Evolutionary conservation across 2,797 vertebrate species (phyloP).

Genomic region (Amniataba percoides): DNA sequence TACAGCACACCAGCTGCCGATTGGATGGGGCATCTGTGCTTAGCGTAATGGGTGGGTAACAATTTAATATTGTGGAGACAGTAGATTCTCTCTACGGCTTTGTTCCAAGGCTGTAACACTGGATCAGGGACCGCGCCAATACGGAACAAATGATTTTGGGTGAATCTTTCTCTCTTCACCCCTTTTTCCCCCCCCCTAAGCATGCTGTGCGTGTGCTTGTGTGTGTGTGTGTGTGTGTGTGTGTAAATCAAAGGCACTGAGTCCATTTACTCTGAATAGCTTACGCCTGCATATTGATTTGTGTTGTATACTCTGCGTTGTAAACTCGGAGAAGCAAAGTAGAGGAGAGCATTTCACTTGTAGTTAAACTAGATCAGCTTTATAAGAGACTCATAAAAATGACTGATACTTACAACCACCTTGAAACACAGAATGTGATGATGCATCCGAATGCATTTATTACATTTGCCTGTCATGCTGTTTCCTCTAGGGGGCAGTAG

Average conservation of each 20-base stretch:
- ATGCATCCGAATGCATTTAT: slow-evolving; percentile 55
- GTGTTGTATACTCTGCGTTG: slow-evolving; percentile 43
- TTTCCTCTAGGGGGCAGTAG: slow-evolving; percentile 78
- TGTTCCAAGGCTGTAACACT: slow-evolving; percentile 41
- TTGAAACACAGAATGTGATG: slow-evolving; percentile 37
- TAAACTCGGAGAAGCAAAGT: slow-evolving; percentile 46
- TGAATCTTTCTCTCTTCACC: slow-evolving; percentile 12
- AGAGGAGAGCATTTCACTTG: slow-evolving; percentile 45
- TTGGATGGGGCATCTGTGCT: slow-evolving; percentile 78
- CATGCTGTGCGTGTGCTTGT: slow-evolving; percentile 14
- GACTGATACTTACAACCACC: slow-evolving; percentile 53
- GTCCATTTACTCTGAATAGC: slow-evolving; percentile 49
- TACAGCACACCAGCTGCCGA: slow-evolving; percentile 76
- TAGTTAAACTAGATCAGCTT: slow-evolving; percentile 54
- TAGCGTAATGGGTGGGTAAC: slow-evolving; percentile 68
- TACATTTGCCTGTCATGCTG: slow-evolving; percentile 34
- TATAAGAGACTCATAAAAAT: slow-evolving; percentile 58
- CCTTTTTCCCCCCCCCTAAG: background rate
- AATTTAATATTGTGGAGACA: slow-evolving; percentile 68
- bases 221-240: slow-evolving; percentile 22
- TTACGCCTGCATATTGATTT: slow-evolving; percentile 59
- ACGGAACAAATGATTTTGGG: slow-evolving; percentile 12
- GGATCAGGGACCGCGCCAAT: slow-evolving; percentile 14
- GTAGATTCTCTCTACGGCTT: slow-evolving; percentile 54
- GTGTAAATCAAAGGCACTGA: slow-evolving; percentile 58